Percentiles rank a stretch among this genome's conserved stretches.
Conservation (phyloP, 2,888 invertebrate genomes). For the Drosophila incognita region DNA sequence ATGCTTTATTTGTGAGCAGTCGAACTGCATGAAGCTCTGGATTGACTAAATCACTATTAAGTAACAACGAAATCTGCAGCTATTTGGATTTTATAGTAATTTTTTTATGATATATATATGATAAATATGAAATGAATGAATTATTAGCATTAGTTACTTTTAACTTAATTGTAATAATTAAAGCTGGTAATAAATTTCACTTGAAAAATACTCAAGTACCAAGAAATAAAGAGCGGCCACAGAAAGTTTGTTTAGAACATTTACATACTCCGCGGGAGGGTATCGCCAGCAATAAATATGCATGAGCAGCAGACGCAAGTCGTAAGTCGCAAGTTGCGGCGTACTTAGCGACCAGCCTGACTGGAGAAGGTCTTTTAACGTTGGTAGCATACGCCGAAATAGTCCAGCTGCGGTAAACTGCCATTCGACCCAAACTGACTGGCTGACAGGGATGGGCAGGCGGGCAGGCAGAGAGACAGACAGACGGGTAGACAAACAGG, state of each 20-base stretch:
- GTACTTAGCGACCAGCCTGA: conserved; percentile 47
- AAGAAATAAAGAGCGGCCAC: not conserved
- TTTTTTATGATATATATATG: not conserved
- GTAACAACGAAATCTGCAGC: not conserved
- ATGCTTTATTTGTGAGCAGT: not conserved
- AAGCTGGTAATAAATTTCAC: not conserved
- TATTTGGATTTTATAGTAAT: not conserved
- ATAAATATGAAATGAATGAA: no score
- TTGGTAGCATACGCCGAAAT: conserved; percentile 43
- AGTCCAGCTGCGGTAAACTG: conserved; percentile 16
- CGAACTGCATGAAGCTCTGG: not conserved
- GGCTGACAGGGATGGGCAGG: conserved; percentile 4
- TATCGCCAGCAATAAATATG: conserved; percentile 65
- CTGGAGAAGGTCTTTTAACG: conserved; percentile 43
- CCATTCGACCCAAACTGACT: not conserved
- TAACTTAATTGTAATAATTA: not conserved
- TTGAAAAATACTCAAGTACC: not conserved
- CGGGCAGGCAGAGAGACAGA: not conserved
- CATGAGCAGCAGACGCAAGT: conserved; percentile 42
- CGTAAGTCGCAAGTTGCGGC: conserved; percentile 25
- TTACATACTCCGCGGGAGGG: conserved; percentile 14
- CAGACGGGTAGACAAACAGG: not conserved
- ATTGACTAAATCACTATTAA: not conserved
- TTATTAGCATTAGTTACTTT: not conserved
- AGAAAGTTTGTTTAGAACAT: not conserved